A percentile compares a stretch with the other conserved stretches of the same genome.
phyloP scores from a whole-genome alignment of 2,888 invertebrate species.

The Athrips mouffetella region DNA sequence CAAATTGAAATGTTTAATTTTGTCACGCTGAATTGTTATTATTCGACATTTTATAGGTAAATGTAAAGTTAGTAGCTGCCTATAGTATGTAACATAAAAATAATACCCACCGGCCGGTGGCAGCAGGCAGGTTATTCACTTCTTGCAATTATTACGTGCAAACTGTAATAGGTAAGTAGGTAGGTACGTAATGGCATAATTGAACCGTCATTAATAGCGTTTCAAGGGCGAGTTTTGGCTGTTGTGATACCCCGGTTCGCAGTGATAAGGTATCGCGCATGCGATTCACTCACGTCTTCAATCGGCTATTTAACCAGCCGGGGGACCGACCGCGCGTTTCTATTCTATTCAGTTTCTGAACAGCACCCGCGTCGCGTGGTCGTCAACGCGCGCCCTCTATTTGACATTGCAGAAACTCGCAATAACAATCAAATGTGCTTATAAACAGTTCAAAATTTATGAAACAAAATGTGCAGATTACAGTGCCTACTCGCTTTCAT shows the following conservation, averaged over 20 bases:
- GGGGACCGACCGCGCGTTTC: constrained; percentile 9
- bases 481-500: constrained; percentile 53
- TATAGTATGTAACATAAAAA: too few species aligned
- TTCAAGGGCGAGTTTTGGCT: constrained; percentile 26
- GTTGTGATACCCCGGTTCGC: constrained; percentile 17
- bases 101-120: too few species aligned
- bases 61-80: too few species aligned
- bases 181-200: constrained; percentile 11
- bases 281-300: constrained; percentile 41
- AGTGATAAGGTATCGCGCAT: constrained; percentile 42
- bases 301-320: constrained; percentile 13
- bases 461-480: constrained; percentile 65
- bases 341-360: constrained; percentile 60
- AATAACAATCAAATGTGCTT: constrained; percentile 56
- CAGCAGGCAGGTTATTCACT: too few species aligned
- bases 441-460: constrained; percentile 52
- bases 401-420: constrained; percentile 60
- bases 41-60: too few species aligned
- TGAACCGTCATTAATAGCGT: constrained; percentile 22
- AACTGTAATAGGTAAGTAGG: background rate
- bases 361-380: constrained; percentile 52
- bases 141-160: too few species aligned
- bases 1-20: too few species aligned
- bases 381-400: constrained; percentile 50
- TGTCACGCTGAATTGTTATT: too few species aligned